These are phyloP conservation scores for Amphiprion percula DNA, from an alignment of 2,113 vertebrate genomes.

Conservation along the genomic window DNA sequence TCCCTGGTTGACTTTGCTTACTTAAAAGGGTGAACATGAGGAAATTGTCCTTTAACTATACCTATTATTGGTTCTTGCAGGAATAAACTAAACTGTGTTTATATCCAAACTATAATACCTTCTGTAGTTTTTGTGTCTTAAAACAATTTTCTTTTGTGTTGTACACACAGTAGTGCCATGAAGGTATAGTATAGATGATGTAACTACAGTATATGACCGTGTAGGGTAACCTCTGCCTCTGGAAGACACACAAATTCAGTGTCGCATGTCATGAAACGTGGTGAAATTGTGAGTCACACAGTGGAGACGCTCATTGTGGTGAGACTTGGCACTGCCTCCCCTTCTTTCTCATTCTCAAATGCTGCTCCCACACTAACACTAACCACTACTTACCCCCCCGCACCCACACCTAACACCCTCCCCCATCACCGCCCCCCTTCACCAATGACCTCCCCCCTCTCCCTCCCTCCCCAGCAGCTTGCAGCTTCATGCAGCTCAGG, in stretches of 20 bases:
- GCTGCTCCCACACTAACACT: conserved; percentile 16
- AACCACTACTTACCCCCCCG: background rate
- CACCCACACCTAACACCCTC: background rate
- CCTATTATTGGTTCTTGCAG: too few species aligned
- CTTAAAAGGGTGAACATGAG: too few species aligned
- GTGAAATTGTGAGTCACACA: conserved; percentile 67
- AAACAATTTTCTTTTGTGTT: too few species aligned
- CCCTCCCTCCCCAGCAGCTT: background rate
- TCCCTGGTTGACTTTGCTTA: too few species aligned
- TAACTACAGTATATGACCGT: background rate
- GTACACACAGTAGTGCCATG: too few species aligned
- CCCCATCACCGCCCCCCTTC: background rate
- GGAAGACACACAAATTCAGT: background rate
- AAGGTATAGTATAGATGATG: background rate
- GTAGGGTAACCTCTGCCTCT: background rate
- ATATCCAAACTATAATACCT: too few species aligned
- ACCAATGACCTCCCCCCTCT: background rate
- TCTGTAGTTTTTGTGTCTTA: too few species aligned
- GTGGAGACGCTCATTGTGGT: conserved; percentile 61
- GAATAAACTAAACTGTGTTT: too few species aligned
- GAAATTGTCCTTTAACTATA: too few species aligned
- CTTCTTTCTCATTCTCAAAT: conserved; percentile 65
- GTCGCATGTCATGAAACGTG: background rate
- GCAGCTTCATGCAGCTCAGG: background rate
- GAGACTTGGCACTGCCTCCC: conserved; percentile 55